A percentile compares a stretch with the other conserved stretches of the same genome.
Conservation (phyloP, 1,140 invertebrate genomes). For the Pteromalus puparum region DNA sequence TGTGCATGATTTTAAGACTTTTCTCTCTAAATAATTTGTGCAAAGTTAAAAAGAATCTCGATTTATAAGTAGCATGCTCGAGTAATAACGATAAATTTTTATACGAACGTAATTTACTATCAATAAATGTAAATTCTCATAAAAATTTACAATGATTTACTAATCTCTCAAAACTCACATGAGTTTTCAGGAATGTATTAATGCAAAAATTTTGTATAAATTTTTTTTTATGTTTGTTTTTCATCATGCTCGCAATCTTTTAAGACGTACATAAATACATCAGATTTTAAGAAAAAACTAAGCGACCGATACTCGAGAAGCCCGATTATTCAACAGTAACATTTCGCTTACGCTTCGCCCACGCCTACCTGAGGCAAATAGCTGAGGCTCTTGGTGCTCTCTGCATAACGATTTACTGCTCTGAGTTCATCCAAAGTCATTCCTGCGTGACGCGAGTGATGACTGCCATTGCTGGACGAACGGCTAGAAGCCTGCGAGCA, state of each 20-base stretch:
- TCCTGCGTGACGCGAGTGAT: constrained; percentile 74
- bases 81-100: constrained; percentile 27
- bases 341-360: constrained; percentile 64
- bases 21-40: constrained; percentile 28
- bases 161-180: constrained; percentile 39
- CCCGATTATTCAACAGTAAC: constrained; percentile 38
- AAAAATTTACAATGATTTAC: constrained; percentile 37
- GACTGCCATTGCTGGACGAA: constrained; percentile 81
- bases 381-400: constrained; percentile 93
- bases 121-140: constrained; percentile 31
- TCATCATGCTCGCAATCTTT: constrained; percentile 27
- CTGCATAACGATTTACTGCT: constrained; percentile 92
- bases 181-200: constrained; percentile 48
- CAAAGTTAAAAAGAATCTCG: constrained; percentile 24
- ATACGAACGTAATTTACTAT: constrained; percentile 31
- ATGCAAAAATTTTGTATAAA: constrained; percentile 25
- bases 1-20: constrained; percentile 35
- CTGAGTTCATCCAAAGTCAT: constrained; percentile 87
- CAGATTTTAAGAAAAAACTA: constrained; percentile 12
- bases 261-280: constrained; percentile 22
- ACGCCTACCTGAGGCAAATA: constrained; percentile 90
- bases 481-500: constrained; percentile 75
- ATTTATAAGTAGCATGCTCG: constrained; percentile 38
- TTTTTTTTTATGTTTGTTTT: constrained; percentile 10
- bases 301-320: constrained; percentile 36